Base-by-base conservation (phyloP, 2,888 invertebrate genomes). In the Melanostoma mellinum region DNA sequence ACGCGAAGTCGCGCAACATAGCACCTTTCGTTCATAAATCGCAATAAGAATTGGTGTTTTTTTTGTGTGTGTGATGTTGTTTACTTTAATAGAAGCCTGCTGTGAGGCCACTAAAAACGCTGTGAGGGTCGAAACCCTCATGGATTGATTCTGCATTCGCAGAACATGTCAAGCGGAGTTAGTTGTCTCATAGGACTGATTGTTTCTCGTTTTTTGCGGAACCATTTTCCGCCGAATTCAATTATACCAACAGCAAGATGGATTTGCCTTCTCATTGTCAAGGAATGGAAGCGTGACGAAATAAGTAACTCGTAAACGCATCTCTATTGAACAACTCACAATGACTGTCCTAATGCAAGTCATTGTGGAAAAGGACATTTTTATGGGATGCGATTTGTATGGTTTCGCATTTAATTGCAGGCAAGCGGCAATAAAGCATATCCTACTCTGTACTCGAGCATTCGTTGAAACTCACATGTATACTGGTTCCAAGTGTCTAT, bases 351-450 rank as follows among this genome's bases (percentile, higher is more conserved):
- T 82, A 74, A 84, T 84, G 82, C 74, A 74, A 50, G 58, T 73
- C 48, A 84, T 78, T 78, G 73, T 69, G 63, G 63, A 53, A 84
- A 74, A 65, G 82, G 74, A 84, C 78, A 78, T 74, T 78, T 84
- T 78, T 78, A 84, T 84, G 82, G 60, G 60, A 38, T 53, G 56
- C 44, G 73, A 82, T 73, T 84, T 78, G 69, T 69, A 74, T 65
- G 74, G 78, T 79, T 75, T 71, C 48, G 61, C 74, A 75, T 79
- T 79, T 84, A 84, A 84, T 84, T 84, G 67, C 84, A 56, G 52
- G 20, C 65, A 55, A 61, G 65, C 82, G 58, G 68, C 52, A 71
- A 65, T 46, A 40, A 52, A 61, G 48, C 53, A 60, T 38, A 44
- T 33, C 55, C 44, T 38, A 40, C 53, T 38, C 46, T 20, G 20